These are phyloP conservation scores for Arizona elegans DNA, from an alignment of 2,113 vertebrate genomes.

Conservation along the genomic window DNA sequence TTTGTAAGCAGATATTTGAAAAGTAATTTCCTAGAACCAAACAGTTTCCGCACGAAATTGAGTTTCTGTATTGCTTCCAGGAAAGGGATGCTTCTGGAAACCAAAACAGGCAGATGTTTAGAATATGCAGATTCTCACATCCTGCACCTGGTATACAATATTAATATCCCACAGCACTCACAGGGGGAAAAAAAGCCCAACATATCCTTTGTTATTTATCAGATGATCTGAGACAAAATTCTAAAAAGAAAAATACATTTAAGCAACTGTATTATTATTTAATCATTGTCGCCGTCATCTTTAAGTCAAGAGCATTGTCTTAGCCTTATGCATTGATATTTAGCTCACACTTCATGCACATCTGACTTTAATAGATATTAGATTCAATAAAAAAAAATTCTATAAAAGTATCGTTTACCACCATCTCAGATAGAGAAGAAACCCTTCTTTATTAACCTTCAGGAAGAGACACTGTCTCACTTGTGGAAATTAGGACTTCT, in stretches of 20 bases:
- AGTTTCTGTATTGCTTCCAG: not conserved
- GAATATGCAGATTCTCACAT: not conserved
- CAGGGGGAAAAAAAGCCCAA: fast-evolving
- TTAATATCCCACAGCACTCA: not conserved
- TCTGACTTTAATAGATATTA: not conserved
- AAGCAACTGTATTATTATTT: not conserved
- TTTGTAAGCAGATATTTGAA: not conserved
- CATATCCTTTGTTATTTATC: not conserved
- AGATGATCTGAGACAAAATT: not conserved
- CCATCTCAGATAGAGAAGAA: not conserved
- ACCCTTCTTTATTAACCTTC: not conserved
- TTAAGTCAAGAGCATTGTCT: not conserved
- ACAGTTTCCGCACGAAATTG: not conserved
- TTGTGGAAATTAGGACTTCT: not conserved
- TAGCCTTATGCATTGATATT: not conserved
- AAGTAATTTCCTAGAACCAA: not conserved
- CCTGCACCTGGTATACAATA: not conserved
- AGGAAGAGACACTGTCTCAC: not conserved
- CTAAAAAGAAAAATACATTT: not conserved
- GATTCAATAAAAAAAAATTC: not conserved
- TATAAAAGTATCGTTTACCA: not conserved
- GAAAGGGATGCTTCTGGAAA: not conserved
- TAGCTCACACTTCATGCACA: not conserved
- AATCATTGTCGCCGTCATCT: not conserved
- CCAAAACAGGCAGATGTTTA: not conserved